These are phyloP conservation scores for Rhipidura dahli DNA, from an alignment of 2,113 vertebrate species.

Conservation along the genomic window DNA sequence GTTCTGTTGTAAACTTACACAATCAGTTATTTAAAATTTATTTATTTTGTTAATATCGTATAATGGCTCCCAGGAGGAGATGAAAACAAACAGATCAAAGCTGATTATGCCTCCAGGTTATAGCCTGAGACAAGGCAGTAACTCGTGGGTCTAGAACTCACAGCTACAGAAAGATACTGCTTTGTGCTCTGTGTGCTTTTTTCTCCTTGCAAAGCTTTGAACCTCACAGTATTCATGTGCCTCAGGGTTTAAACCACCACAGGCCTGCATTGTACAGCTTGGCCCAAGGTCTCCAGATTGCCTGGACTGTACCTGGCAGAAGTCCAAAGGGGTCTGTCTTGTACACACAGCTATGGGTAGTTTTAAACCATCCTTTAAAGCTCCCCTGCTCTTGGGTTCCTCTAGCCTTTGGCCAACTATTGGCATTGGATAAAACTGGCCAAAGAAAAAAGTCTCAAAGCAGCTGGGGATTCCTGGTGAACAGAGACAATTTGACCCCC, in stretches of 20 bases:
- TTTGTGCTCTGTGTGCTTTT: constrained; percentile 34
- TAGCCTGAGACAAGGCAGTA: constrained; percentile 25
- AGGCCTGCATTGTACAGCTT: not conserved
- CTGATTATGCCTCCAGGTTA: constrained; percentile 56
- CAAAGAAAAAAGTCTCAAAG: not conserved
- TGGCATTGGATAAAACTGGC: not conserved
- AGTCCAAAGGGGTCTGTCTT: not conserved
- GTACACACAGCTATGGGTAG: not conserved
- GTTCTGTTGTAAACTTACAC: constrained; percentile 63
- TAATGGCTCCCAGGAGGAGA: constrained; percentile 62
- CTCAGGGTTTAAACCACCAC: not conserved
- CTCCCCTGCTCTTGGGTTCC: not conserved
- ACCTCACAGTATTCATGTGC: not conserved
- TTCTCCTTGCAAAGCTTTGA: not conserved
- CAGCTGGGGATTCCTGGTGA: not conserved
- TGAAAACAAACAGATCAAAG: constrained; percentile 62
- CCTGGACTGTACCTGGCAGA: not conserved
- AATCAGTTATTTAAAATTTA: constrained; percentile 69
- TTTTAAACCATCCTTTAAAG: not conserved
- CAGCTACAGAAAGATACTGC: constrained; percentile 35
- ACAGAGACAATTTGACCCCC: not conserved
- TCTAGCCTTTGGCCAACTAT: not conserved
- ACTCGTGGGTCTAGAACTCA: constrained; percentile 7
- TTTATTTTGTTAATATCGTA: constrained; percentile 71
- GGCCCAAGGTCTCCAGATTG: not conserved